phyloP scores from a whole-genome alignment of 2,113 vertebrate genomes.

The Dunckerocampus dactyliophorus region DNA sequence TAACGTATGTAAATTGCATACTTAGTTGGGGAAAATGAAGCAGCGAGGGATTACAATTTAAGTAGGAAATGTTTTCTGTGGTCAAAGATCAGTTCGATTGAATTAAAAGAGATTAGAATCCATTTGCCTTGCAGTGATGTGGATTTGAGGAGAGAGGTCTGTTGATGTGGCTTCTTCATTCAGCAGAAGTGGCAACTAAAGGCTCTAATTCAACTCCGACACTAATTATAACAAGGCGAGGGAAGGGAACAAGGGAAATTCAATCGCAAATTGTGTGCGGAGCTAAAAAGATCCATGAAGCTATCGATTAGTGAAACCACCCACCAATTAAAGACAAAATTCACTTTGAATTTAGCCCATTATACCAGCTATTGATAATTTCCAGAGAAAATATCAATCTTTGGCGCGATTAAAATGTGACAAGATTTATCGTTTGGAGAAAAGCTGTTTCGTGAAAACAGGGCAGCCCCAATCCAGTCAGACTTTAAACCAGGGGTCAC shows the following conservation, averaged over 20 bases:
- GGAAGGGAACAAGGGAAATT: conserved; percentile 43
- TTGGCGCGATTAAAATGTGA: too few species aligned
- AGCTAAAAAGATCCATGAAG: conserved; percentile 9
- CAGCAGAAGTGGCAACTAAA: conserved; percentile 37
- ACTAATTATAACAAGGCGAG: conserved; percentile 44
- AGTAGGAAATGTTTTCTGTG: conserved; percentile 62
- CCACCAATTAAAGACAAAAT: not conserved
- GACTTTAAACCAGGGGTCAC: too few species aligned
- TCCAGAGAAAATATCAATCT: not conserved
- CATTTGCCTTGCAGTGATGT: conserved; percentile 59
- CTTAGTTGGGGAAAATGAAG: conserved; percentile 64
- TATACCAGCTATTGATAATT: not conserved
- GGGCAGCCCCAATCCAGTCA: too few species aligned
- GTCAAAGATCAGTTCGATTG: conserved; percentile 70
- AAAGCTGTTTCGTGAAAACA: too few species aligned
- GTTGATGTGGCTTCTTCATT: conserved; percentile 49
- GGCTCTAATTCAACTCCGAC: conserved; percentile 48
- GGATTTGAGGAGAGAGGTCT: conserved; percentile 50
- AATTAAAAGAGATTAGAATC: conserved; percentile 70
- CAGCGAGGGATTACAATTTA: conserved; percentile 64
- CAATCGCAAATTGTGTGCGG: conserved; percentile 27
- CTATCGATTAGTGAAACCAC: conserved; percentile 3
- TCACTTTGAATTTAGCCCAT: conserved; percentile 7
- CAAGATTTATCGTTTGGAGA: too few species aligned
- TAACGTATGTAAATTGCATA: conserved; percentile 71